Conservation (phyloP, 2,113 vertebrate species). For the Carassius auratus region DNA sequence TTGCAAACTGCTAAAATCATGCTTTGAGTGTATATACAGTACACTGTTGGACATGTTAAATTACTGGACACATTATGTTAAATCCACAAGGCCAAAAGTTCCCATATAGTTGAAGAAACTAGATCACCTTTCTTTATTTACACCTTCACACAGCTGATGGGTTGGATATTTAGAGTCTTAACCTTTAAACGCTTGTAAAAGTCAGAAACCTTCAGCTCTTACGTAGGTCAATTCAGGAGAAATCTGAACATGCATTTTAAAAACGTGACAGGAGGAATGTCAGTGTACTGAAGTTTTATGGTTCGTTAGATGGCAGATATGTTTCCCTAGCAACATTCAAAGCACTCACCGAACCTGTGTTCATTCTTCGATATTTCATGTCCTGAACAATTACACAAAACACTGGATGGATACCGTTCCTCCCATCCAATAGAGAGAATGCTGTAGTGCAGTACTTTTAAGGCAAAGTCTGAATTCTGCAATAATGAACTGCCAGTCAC, state of each 20-base stretch:
- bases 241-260: conserved; percentile 20
- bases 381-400: too few relatives aligned
- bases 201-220: neutral
- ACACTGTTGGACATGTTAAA: neutral
- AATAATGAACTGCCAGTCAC: too few relatives aligned
- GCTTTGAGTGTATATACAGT: neutral
- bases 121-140: neutral
- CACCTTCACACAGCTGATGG: conserved; percentile 9
- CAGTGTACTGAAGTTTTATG: conserved; percentile 4
- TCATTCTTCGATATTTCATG: too few relatives aligned
- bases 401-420: too few relatives aligned
- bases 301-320: too few relatives aligned
- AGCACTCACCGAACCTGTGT: too few relatives aligned
- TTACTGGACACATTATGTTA: neutral
- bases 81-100: neutral
- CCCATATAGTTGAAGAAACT: neutral
- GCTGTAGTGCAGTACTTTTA: too few relatives aligned
- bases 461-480: too few relatives aligned
- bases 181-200: too few relatives aligned
- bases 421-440: too few relatives aligned
- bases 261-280: neutral
- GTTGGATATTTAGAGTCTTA: neutral
- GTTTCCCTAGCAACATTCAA: too few relatives aligned
- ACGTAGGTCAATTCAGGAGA: neutral
- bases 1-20: too few relatives aligned